phyloP scores from a whole-genome alignment of 2,888 invertebrate genomes.

The Amphipoea oculea region DNA sequence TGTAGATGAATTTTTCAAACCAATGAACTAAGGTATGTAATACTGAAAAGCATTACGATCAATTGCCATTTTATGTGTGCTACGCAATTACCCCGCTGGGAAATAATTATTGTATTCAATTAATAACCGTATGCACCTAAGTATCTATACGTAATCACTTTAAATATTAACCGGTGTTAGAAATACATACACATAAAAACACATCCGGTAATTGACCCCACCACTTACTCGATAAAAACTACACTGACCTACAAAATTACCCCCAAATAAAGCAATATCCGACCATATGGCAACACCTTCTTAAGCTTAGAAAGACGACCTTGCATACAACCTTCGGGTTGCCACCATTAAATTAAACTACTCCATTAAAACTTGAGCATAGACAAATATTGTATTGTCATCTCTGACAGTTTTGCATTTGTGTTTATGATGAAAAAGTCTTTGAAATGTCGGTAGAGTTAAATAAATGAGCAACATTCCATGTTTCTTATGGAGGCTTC shows the following conservation, averaged over 20 bases:
- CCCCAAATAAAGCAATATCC: constrained; percentile 48
- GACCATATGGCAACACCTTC: constrained; percentile 53
- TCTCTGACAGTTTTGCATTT: constrained; percentile 9
- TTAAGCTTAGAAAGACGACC: constrained; percentile 38
- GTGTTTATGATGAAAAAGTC: not conserved
- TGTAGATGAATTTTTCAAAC: not conserved
- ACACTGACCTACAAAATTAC: constrained; percentile 54
- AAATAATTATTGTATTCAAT: not conserved
- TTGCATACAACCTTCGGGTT: constrained; percentile 55
- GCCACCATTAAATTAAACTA: constrained; percentile 50
- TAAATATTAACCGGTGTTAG: not conserved
- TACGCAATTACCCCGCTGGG: not conserved
- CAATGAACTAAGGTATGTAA: not conserved
- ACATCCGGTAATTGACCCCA: not conserved
- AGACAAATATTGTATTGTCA: constrained; percentile 44
- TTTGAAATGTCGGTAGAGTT: not conserved
- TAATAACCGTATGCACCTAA: not conserved
- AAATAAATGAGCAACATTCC: constrained; percentile 3
- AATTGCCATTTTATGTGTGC: not conserved
- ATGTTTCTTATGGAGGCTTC: not conserved
- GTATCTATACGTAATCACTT: not conserved
- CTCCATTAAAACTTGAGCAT: constrained; percentile 40
- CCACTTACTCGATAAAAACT: constrained; percentile 10
- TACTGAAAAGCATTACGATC: not conserved
- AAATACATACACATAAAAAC: not conserved